Conservation (phyloP, 2,888 invertebrate species). For the Thereva unica region DNA sequence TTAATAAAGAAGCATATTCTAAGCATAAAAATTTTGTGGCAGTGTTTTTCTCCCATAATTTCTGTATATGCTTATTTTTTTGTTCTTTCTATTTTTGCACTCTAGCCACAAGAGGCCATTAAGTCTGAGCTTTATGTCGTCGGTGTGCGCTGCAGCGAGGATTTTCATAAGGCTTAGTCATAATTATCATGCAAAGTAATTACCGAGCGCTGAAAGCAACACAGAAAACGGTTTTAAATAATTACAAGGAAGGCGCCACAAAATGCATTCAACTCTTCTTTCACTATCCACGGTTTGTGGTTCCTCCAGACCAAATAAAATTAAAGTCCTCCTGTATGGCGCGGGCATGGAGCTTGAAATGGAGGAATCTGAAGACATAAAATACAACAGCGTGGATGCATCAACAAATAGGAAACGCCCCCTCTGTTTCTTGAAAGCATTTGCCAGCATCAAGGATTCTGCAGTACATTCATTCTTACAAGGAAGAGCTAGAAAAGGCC, state of each 20-base stretch:
- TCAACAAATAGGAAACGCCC: slow-evolving; percentile 6
- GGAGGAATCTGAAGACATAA: not conserved
- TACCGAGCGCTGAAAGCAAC: slow-evolving; percentile 23
- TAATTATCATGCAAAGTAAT: slow-evolving; percentile 30
- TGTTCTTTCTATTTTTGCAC: too few relatives aligned
- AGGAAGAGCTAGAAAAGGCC: not conserved
- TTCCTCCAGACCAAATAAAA: slow-evolving; percentile 8
- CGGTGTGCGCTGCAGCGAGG: slow-evolving; percentile 11
- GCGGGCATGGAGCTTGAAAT: not conserved
- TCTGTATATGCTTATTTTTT: too few relatives aligned
- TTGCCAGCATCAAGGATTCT: not conserved
- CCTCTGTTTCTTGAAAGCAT: slow-evolving; percentile 4
- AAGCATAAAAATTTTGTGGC: too few relatives aligned
- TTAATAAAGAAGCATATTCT: too few relatives aligned
- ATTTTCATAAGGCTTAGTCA: slow-evolving; percentile 19
- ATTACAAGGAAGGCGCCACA: not conserved
- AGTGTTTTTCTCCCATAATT: too few relatives aligned
- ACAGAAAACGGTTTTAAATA: slow-evolving; percentile 18
- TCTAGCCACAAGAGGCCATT: too few relatives aligned
- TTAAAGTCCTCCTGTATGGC: slow-evolving; percentile 2
- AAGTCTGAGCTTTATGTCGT: not conserved
- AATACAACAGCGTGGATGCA: slow-evolving; percentile 3
- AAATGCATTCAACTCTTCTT: slow-evolving; percentile 3
- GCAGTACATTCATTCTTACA: not conserved
- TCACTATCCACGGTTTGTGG: not conserved